Conservation (phyloP, 2,113 vertebrate species). For the Trematomus loennbergii region DNA sequence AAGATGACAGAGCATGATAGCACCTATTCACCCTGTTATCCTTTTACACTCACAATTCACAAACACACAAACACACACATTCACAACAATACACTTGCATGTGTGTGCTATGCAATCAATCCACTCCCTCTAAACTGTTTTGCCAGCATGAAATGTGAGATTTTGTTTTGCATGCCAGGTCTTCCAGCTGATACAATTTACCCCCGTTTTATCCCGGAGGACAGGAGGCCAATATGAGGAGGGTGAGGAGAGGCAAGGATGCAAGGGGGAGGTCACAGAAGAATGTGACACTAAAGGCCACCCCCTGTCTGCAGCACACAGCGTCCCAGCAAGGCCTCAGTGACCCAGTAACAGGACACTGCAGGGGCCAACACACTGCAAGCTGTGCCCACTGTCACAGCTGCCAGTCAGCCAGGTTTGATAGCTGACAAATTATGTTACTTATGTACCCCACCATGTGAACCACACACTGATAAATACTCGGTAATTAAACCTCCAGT, state of each 20-base stretch:
- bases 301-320: slow-evolving; percentile 59
- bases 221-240: slow-evolving; percentile 30
- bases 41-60: slow-evolving; percentile 22
- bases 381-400: slow-evolving; percentile 66
- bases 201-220: slow-evolving; percentile 26
- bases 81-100: slow-evolving; percentile 7
- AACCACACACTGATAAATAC: slow-evolving; percentile 41
- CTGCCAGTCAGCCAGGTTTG: slow-evolving; percentile 74
- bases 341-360: slow-evolving; percentile 66
- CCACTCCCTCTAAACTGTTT: slow-evolving; percentile 42
- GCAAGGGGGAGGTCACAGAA: slow-evolving; percentile 60
- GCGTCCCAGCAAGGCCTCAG: slow-evolving; percentile 46
- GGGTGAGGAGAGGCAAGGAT: slow-evolving; percentile 35
- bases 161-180: slow-evolving; percentile 38
- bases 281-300: slow-evolving; percentile 64
- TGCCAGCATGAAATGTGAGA: slow-evolving; percentile 42
- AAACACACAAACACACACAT: slow-evolving; percentile 23
- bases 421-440: slow-evolving; percentile 58
- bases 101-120: slow-evolving; percentile 30
- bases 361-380: slow-evolving; percentile 68
- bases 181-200: slow-evolving; percentile 33
- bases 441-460: slow-evolving; percentile 20
- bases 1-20: slow-evolving; percentile 59
- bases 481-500: slow-evolving; percentile 51
- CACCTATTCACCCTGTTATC: slow-evolving; percentile 36